Conservation (phyloP, 2,113 vertebrate species). For the Saiga tatarica region DNA sequence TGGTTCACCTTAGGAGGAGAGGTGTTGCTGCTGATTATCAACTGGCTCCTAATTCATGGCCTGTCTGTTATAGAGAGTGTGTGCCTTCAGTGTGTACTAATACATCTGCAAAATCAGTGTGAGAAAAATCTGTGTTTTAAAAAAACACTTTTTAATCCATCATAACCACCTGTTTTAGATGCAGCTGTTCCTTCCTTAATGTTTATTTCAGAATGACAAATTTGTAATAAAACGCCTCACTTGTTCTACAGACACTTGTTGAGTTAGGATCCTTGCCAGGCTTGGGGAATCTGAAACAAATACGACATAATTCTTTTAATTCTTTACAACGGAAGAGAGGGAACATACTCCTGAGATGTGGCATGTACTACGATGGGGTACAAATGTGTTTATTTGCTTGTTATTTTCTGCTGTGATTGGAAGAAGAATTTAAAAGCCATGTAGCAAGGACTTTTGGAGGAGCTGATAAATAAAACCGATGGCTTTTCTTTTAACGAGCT, state of each 20-base stretch:
- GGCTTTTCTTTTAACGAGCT: background rate
- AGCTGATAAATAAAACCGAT: background rate
- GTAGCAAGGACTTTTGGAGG: background rate
- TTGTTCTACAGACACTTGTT: background rate
- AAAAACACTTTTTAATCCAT: background rate
- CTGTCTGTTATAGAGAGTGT: accelerated
- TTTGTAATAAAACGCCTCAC: background rate
- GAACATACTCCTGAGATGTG: background rate
- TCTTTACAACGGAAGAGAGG: background rate
- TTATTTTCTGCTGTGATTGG: background rate
- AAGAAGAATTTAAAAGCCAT: background rate
- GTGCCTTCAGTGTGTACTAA: background rate
- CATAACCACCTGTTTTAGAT: background rate
- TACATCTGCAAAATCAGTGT: background rate
- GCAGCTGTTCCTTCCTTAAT: background rate
- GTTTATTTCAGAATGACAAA: background rate
- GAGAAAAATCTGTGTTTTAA: background rate
- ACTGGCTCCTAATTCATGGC: background rate
- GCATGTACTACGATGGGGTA: accelerated
- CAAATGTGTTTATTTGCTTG: background rate
- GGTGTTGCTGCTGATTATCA: background rate
- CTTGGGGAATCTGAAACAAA: background rate
- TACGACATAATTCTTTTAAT: background rate
- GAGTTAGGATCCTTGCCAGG: background rate
- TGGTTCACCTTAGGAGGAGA: background rate